phyloP scores from a whole-genome alignment of 2,113 vertebrate genomes.

The Triplophysa siluroides region DNA sequence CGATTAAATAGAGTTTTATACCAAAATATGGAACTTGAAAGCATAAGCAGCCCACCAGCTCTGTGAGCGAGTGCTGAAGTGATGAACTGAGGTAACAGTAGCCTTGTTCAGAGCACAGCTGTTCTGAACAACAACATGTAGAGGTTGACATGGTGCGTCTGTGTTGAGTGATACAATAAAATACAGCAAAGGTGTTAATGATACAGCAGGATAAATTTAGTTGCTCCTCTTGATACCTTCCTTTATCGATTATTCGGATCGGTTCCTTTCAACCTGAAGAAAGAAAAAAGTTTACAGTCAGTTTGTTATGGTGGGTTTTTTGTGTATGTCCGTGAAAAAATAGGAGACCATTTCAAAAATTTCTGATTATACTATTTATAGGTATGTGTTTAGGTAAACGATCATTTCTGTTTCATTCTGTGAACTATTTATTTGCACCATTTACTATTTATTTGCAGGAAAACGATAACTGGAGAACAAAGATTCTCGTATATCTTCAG shows the following conservation, averaged over 20 bases:
- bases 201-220: conserved; percentile 41
- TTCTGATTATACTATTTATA: too few relatives aligned
- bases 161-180: conserved; percentile 46
- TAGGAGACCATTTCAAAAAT: too few relatives aligned
- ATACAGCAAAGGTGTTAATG: conserved; percentile 49
- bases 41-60: neutral
- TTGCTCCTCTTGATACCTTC: neutral
- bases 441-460: too few relatives aligned
- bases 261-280: conserved; percentile 45
- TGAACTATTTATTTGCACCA: too few relatives aligned
- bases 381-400: too few relatives aligned
- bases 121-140: conserved; percentile 33
- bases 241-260: conserved; percentile 41
- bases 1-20: neutral
- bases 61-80: conserved; percentile 12
- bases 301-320: neutral
- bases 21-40: conserved; percentile 7
- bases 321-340: conserved; percentile 41
- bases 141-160: conserved; percentile 8
- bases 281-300: neutral
- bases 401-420: too few relatives aligned
- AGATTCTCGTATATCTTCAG: too few relatives aligned
- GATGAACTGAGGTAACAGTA: conserved; percentile 37
- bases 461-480: too few relatives aligned
- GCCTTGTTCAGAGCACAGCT: conserved; percentile 4